These are phyloP conservation scores for Uria lomvia DNA, from an alignment of 2,113 vertebrate species.

Conservation along the genomic window DNA sequence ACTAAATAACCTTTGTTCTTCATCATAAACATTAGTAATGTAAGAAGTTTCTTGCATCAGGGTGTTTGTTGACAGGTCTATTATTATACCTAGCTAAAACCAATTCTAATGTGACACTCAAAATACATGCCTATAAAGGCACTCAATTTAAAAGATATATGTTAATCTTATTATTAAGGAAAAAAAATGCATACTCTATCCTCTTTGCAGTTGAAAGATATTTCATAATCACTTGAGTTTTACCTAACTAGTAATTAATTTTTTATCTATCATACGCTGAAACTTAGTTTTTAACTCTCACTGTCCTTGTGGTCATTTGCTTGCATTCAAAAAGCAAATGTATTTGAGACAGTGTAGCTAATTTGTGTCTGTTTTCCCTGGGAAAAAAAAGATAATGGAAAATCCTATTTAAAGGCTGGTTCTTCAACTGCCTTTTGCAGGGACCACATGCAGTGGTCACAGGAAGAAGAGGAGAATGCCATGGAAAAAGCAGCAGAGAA, in stretches of 20 bases:
- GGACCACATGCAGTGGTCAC: conserved; percentile 92
- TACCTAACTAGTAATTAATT: background rate
- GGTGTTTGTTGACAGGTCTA: background rate
- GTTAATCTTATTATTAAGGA: background rate
- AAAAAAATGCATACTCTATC: background rate
- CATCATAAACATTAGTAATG: background rate
- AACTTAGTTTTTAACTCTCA: background rate
- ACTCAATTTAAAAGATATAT: background rate
- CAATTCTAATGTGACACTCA: background rate
- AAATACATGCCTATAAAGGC: background rate
- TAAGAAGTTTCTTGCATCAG: background rate
- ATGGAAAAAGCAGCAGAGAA: conserved; percentile 80
- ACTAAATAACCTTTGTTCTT: background rate
- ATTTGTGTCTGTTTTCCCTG: background rate
- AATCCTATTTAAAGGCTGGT: background rate
- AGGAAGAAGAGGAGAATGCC: conserved; percentile 81
- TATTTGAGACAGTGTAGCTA: background rate
- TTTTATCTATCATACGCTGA: background rate
- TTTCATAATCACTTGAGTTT: background rate
- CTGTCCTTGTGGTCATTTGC: background rate
- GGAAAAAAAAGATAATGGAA: background rate
- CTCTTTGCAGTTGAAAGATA: background rate
- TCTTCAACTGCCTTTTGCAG: conserved; percentile 66
- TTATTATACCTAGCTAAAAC: background rate
- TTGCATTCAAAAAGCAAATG: background rate